A percentile compares a stretch with the other conserved stretches of the same genome.
Conservation (phyloP, 2,113 vertebrate species). For the Agelaius phoeniceus region DNA sequence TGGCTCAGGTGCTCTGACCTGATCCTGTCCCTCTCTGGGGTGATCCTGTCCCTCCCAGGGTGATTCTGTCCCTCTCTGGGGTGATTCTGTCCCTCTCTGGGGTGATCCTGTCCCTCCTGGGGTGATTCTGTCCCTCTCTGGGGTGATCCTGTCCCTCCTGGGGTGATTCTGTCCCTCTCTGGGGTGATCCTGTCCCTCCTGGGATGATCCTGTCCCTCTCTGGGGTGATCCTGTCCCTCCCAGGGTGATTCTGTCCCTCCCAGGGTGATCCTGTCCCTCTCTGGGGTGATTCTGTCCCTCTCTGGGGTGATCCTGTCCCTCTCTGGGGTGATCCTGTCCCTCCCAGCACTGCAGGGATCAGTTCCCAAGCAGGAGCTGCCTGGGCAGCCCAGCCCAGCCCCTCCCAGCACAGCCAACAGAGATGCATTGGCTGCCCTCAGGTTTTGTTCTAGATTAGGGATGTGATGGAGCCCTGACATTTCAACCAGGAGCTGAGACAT, state of each 20-base stretch:
- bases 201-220: no score
- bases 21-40: accelerated
- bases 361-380: neutral
- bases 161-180: no score
- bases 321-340: neutral
- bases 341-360: neutral
- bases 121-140: no score
- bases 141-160: neutral
- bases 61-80: no score
- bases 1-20: neutral
- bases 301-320: no score
- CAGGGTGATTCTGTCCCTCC: no score
- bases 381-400: neutral
- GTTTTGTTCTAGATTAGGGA: neutral
- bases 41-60: neutral
- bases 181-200: no score
- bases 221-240: no score
- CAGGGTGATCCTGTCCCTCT: no score
- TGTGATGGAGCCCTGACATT: neutral
- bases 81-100: no score
- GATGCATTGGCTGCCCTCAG: neutral
- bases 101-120: no score
- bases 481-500: neutral
- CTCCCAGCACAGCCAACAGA: neutral
- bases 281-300: no score